Evolutionary conservation across 2,113 vertebrate species (phyloP).

Genomic region (Nothocercus nigrocapillus): DNA sequence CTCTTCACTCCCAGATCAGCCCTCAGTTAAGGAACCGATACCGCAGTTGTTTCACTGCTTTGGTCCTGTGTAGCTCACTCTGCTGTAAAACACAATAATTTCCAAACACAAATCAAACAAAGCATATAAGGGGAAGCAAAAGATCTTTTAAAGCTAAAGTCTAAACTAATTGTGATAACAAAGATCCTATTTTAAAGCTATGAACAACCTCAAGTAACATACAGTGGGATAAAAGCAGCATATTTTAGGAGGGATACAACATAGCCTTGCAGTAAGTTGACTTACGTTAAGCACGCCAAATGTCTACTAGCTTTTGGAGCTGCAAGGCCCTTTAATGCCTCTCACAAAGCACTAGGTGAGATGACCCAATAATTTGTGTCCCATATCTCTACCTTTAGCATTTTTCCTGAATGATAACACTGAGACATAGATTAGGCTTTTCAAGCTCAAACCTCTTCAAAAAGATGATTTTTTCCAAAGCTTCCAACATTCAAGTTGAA

Average conservation of each 20-base stretch:
- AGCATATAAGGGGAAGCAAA: not conserved
- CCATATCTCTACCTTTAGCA: not conserved
- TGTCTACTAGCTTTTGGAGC: no score
- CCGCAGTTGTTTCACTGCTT: fast-evolving
- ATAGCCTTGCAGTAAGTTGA: not conserved
- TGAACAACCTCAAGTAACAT: not conserved
- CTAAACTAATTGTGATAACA: not conserved
- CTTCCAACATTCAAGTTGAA: not conserved
- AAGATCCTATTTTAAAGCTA: not conserved
- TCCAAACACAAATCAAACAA: not conserved
- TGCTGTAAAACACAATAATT: not conserved
- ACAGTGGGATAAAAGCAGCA: not conserved
- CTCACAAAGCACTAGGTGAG: not conserved
- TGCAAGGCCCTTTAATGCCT: not conserved
- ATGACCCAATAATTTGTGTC: not conserved
- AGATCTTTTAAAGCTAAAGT: not conserved
- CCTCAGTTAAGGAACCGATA: not conserved
- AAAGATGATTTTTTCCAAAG: not conserved
- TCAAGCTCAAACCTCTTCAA: not conserved
- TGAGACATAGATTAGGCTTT: not conserved
- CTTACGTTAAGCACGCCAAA: not conserved
- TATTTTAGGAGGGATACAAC: not conserved
- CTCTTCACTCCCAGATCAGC: not conserved
- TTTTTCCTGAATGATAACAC: not conserved
- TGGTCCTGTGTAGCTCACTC: not conserved